A percentile compares a stretch with the other conserved stretches of the same genome.
Conservation (phyloP, 2,888 invertebrate species). For the Eupithecia vulgata region DNA sequence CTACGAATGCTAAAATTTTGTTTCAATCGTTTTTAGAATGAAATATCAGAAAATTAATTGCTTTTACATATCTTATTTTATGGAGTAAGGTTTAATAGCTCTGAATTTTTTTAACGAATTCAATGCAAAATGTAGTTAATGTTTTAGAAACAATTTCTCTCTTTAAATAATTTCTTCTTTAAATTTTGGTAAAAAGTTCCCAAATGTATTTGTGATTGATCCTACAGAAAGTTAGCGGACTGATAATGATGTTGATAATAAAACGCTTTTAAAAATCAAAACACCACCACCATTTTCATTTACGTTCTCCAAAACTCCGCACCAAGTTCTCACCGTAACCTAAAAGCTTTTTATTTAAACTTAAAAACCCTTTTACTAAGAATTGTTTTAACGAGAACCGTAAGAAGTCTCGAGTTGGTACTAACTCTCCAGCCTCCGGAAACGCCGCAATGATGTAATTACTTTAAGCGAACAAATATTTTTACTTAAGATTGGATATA, state of each 20-base stretch:
- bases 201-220: neutral
- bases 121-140: neutral
- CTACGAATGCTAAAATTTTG: neutral
- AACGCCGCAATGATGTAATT: constrained; percentile 68
- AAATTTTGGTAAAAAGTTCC: neutral
- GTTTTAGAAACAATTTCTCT: neutral
- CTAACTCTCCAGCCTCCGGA: constrained; percentile 40
- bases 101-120: neutral
- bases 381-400: constrained; percentile 12
- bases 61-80: too few species aligned
- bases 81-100: too few species aligned
- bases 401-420: constrained; percentile 8
- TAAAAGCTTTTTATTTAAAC: constrained; percentile 8
- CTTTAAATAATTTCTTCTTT: neutral
- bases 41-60: too few species aligned
- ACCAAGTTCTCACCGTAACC: constrained; percentile 2
- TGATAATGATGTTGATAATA: neutral
- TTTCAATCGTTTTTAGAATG: neutral
- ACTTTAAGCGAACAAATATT: constrained; percentile 80
- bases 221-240: neutral
- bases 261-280: neutral
- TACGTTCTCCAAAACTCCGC: neutral
- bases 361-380: constrained; percentile 3
- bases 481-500: constrained; percentile 69
- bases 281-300: neutral